These are phyloP conservation scores for Rhyacophila evoluta DNA, from an alignment of 2,888 invertebrate species.

Conservation along the genomic window DNA sequence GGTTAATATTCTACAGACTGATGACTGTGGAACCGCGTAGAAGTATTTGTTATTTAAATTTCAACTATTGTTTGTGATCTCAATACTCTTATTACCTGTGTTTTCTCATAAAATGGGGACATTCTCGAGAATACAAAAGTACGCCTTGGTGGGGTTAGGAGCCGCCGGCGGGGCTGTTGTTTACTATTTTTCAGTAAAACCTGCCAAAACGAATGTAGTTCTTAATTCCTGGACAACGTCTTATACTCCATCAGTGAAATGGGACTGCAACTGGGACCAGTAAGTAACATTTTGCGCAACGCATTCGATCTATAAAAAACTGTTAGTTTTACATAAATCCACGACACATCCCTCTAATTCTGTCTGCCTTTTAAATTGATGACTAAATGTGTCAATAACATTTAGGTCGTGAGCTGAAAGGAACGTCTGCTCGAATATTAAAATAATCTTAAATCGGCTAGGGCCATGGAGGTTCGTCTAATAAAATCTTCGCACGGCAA, in stretches of 20 bases:
- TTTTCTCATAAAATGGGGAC: slow-evolving; percentile 64
- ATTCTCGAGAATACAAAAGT: slow-evolving; percentile 71
- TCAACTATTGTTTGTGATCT: neutral
- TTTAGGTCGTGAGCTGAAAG: too few relatives aligned
- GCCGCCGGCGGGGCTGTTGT: slow-evolving; percentile 76
- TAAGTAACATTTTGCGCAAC: slow-evolving; percentile 62
- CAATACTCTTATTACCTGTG: neutral
- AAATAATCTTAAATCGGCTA: too few relatives aligned
- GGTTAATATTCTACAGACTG: neutral
- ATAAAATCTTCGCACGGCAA: too few relatives aligned
- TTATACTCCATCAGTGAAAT: slow-evolving; percentile 75
- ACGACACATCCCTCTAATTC: too few relatives aligned
- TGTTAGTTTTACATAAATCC: too few relatives aligned
- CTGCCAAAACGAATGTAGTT: slow-evolving; percentile 25
- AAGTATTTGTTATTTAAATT: neutral
- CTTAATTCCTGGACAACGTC: slow-evolving; percentile 76
- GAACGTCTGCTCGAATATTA: too few relatives aligned
- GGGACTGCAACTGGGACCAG: slow-evolving; percentile 94
- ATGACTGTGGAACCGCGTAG: neutral
- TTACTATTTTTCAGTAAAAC: slow-evolving; percentile 63
- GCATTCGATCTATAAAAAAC: too few relatives aligned
- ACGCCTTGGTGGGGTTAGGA: slow-evolving; percentile 70
- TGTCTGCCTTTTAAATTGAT: too few relatives aligned
- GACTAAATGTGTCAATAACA: too few relatives aligned
- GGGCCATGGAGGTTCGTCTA: too few relatives aligned